These are phyloP conservation scores for Pipistrellus pygmaeus DNA, from an alignment of 2,797 vertebrate species.

Conservation along the genomic window DNA sequence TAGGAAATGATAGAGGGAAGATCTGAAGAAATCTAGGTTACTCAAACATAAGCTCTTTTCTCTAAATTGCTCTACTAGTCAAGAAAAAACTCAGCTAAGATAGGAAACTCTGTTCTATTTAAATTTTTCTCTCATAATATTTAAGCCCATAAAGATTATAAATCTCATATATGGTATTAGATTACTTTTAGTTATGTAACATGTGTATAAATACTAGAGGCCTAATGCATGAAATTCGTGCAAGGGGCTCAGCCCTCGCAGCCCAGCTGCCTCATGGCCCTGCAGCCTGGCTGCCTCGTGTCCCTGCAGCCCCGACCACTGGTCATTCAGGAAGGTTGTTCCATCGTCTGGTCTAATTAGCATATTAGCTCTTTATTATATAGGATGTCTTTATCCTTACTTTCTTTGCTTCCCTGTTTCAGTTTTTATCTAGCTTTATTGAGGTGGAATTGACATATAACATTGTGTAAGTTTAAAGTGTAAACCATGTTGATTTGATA, in stretches of 20 bases:
- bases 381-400: background rate
- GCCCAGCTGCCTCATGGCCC: too few species aligned
- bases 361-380: too few species aligned
- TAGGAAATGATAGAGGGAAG: background rate
- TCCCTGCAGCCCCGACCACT: too few species aligned
- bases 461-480: background rate
- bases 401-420: background rate
- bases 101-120: background rate
- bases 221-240: too few species aligned
- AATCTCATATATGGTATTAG: background rate
- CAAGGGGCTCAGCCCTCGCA: too few species aligned
- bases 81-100: background rate
- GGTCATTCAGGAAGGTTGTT: too few species aligned
- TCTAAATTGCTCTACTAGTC: background rate
- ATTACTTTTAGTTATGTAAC: slow-evolving; percentile 3
- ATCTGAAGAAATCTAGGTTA: background rate
- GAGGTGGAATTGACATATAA: background rate
- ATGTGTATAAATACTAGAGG: background rate
- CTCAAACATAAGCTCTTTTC: background rate
- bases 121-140: slow-evolving; percentile 12
- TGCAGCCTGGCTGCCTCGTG: too few species aligned
- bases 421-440: background rate
- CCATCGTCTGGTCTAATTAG: too few species aligned
- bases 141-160: slow-evolving; percentile 14
- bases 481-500: background rate